phyloP scores from a whole-genome alignment of 92 coral and sea anemone species.

The Scolanthus callimorphus region DNA sequence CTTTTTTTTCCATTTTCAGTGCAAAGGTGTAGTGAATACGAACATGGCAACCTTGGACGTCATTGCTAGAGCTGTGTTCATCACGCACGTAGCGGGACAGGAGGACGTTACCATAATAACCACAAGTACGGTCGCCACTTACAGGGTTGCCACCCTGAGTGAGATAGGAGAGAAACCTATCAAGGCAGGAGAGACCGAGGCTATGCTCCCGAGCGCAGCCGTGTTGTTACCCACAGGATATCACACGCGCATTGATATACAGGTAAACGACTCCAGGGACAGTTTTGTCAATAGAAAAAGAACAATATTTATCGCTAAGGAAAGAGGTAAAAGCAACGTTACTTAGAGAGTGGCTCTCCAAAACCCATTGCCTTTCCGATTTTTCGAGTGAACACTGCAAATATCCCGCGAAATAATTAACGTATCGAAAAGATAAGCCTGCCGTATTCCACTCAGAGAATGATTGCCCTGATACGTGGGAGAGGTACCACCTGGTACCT shows the following conservation, averaged over 20 bases:
- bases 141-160: slow-evolving; percentile 17
- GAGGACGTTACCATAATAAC: slow-evolving; percentile 38
- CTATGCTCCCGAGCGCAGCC: slow-evolving; percentile 28
- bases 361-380: no score
- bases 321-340: no score
- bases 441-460: no score
- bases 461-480: no score
- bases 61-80: slow-evolving; percentile 39
- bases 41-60: slow-evolving; percentile 44
- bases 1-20: slow-evolving; percentile 12
- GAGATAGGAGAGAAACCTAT: slow-evolving; percentile 13
- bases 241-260: slow-evolving; percentile 7
- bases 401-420: no score
- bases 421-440: no score
- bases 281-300: no score
- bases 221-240: slow-evolving; percentile 2
- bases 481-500: no score
- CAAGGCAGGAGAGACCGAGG: slow-evolving; percentile 27
- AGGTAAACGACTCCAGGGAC: no score
- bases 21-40: slow-evolving; percentile 25
- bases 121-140: slow-evolving; percentile 34
- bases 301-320: no score
- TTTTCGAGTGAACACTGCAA: no score
- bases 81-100: slow-evolving; percentile 32
- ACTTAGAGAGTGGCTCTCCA: no score